Base-by-base conservation (phyloP, 2,113 vertebrate species). In the Oplegnathus fasciatus region DNA sequence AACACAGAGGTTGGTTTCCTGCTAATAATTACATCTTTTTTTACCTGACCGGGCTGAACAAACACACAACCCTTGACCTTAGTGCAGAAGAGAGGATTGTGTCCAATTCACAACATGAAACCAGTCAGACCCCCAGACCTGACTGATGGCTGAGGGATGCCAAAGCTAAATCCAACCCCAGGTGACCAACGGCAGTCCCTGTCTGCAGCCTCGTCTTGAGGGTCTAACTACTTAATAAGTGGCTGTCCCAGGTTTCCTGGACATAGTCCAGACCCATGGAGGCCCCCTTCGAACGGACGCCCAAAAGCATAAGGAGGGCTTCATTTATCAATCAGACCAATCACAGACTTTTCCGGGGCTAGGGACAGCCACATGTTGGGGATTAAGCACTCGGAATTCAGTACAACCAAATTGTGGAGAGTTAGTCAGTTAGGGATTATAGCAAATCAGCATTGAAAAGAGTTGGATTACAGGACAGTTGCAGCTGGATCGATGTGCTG, bases 191-290 rank as follows among this genome's bases (percentile, higher is more conserved):
- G 90, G 90, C 91, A 91, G 95, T 94, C 92, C 95, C 94, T 85
- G 95, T 95, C 96, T 96, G 93, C 82, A 93, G 94, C 95, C 95
- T 95, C 94, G 95, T 96, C 95, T 96, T 96, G 96, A 97, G 96
- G 94, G 86, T 92, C 92, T 96, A 97, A 98, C 97, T 97, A 98
- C 97, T 97, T 97, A 97, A 98, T 98, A 97, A 97, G 96, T 95
- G 95, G 97, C 97, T 97, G 97, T 97, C 96, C 96, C 95, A 91
- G 95, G 97, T 97, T 99, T 99, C 97, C 97, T 98, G 97, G 97
- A 99, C 95, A 97, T 96, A 97, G 96, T 97, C 97, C 98, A 99
- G 97, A 97, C 93, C 96, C 85, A 37, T 93, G 88, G 95, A 96
- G 95, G 92, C 92, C 94, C 89, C 93, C 91, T 95, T 95, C 94